Evolutionary conservation across 2,797 vertebrate genomes (phyloP).

Genomic region (Myotis myotis): DNA sequence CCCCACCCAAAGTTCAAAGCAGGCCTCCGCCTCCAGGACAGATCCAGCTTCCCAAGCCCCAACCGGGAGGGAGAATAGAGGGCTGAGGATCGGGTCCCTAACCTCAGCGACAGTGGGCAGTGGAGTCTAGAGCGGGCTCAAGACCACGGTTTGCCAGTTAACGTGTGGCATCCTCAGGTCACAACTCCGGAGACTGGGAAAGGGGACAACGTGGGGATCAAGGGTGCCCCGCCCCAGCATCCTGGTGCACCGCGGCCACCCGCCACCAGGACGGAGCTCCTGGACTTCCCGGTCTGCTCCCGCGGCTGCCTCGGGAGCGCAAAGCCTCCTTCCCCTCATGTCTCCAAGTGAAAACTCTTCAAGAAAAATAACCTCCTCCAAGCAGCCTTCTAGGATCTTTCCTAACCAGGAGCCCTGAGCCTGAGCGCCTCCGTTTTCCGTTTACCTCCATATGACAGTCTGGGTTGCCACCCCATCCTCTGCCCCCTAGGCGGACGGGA

Average conservation of each 20-base stretch:
- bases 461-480: not conserved
- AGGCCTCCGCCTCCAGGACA: not conserved
- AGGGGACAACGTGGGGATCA: not conserved
- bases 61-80: not conserved
- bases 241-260: not conserved
- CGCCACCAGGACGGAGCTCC: not conserved
- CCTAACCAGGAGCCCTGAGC: not conserved
- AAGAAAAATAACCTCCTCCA: not conserved
- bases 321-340: not conserved
- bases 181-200: not conserved
- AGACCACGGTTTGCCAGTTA: not conserved
- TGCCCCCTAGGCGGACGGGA: not conserved
- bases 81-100: not conserved
- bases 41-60: not conserved
- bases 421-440: not conserved
- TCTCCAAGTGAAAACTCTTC: not conserved
- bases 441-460: not conserved
- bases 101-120: not conserved
- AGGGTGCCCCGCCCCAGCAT: not conserved
- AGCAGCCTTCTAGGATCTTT: not conserved
- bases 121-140: not conserved
- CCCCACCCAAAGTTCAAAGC: not conserved
- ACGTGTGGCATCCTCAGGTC: not conserved
- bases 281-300: not conserved
- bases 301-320: not conserved